Evolutionary conservation across 2,113 vertebrate genomes (phyloP), one percentile per base, ranked within the genome.

Genomic region (Porphyrio hochstetteri): DNA sequence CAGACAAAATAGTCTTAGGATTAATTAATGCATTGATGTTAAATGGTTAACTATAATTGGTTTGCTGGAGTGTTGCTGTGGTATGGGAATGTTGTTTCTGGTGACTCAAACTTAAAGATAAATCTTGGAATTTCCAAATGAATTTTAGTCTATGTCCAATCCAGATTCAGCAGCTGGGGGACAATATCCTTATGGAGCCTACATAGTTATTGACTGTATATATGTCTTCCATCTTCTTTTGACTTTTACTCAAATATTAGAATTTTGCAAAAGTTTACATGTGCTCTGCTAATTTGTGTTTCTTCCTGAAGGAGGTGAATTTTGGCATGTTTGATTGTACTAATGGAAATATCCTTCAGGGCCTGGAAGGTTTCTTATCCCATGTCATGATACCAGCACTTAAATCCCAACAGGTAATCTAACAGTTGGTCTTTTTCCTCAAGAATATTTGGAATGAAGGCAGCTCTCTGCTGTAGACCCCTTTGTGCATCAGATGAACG

Each of bases 381-480:
- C 91, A 97, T 52, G 52, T 98, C 86, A 97, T 98, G 97, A 55
- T 98, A 83, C 98, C 98, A 21, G 97, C 97, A 24, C 98, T 99
- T 68, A 97, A 95, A 65, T 98, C 98, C 9, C 98, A 98, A 86
- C 97, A 99, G 98, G 98, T 99, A 97, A 83, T 68, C 52, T 46
- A 81, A 48, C 11, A 33, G 16, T 10, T 27, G 18, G 11, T 23
- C 24, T 44, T 83, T 57, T 82, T 40, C 69, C 50, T 70, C 36
- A 76, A 44, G 53, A 83, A 25, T 4, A 3, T 11, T 15, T 70
- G 12, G 15, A 82, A 69, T 64, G 38, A 76, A 79, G 24, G 28
- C 36, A 55, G 46, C 28, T 38, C 35, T 13, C 70, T 90, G 11
- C 55, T 91, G 25, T 16, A 50, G 9, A 61, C 46, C 13, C 53